phyloP scores from a whole-genome alignment of 2,888 invertebrate species.

The Malachius bipustulatus region DNA sequence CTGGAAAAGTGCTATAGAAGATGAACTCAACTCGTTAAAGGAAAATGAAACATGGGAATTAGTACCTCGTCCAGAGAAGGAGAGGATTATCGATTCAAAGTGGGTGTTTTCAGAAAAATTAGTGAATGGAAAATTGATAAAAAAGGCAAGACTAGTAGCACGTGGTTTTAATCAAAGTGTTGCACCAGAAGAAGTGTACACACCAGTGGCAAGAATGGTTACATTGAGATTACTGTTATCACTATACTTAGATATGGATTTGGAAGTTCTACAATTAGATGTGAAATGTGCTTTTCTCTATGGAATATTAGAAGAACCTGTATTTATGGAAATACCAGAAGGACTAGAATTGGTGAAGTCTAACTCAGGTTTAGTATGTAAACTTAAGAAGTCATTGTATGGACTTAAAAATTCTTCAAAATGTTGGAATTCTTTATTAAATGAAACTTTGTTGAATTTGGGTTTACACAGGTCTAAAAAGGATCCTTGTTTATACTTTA shows the following conservation, averaged over 20 bases:
- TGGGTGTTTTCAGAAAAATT: slow-evolving; percentile 18
- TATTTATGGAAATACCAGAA: slow-evolving; percentile 6
- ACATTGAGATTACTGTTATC: slow-evolving; percentile 17
- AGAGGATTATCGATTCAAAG: slow-evolving; percentile 17
- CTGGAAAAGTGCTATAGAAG: slow-evolving; percentile 17
- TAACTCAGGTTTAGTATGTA: no score
- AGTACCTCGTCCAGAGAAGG: slow-evolving; percentile 13
- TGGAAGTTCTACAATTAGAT: slow-evolving; percentile 14
- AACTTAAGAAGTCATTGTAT: slow-evolving; percentile 20
- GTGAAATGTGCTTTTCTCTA: slow-evolving; percentile 16
- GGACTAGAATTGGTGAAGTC: no score
- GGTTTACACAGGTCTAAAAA: slow-evolving; percentile 16
- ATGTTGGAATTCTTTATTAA: slow-evolving; percentile 20
- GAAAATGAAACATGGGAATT: slow-evolving; percentile 18
- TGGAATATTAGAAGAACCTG: slow-evolving; percentile 5
- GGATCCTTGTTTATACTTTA: no score
- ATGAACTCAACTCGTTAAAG: slow-evolving; percentile 16
- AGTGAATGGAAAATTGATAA: slow-evolving; percentile 13
- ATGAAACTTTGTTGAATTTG: slow-evolving; percentile 14
- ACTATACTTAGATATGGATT: slow-evolving; percentile 15
- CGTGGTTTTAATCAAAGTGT: slow-evolving; percentile 18
- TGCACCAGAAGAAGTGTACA: slow-evolving; percentile 17
- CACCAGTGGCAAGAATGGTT: slow-evolving; percentile 20
- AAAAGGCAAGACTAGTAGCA: slow-evolving; percentile 19
- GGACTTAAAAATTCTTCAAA: no score